Conservation (phyloP, 2,113 vertebrate genomes). For the Sinocyclocheilus maitianheensis region DNA sequence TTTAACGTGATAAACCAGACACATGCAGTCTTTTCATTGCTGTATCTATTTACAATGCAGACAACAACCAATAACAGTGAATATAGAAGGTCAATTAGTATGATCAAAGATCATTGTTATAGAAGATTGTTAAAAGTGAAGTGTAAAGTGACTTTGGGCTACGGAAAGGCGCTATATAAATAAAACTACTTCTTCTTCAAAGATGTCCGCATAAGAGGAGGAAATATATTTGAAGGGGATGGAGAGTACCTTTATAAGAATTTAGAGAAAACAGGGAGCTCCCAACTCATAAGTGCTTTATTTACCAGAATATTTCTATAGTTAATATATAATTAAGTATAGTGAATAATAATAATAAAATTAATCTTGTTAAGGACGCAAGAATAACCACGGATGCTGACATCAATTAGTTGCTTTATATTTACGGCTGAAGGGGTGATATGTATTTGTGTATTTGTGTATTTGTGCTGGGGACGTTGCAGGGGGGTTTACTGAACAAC, state of each 20-base stretch:
- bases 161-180: too few relatives aligned
- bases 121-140: too few relatives aligned
- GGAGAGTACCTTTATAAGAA: neutral
- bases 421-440: conserved; percentile 23
- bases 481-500: conserved; percentile 50
- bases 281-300: neutral
- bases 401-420: conserved; percentile 12
- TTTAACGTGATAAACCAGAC: neutral
- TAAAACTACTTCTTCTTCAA: too few relatives aligned
- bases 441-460: conserved; percentile 4
- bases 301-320: too few relatives aligned
- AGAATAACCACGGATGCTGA: neutral
- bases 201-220: neutral
- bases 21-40: neutral
- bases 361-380: neutral
- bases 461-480: conserved; percentile 24
- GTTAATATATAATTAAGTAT: too few relatives aligned
- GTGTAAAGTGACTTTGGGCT: too few relatives aligned
- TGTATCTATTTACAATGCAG: neutral
- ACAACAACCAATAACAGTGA: neutral
- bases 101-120: neutral
- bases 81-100: neutral
- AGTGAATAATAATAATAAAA: neutral
- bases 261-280: neutral
- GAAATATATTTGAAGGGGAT: neutral